phyloP scores from a whole-genome alignment of 2,888 invertebrate genomes.

The Ormyrus pomaceus region DNA sequence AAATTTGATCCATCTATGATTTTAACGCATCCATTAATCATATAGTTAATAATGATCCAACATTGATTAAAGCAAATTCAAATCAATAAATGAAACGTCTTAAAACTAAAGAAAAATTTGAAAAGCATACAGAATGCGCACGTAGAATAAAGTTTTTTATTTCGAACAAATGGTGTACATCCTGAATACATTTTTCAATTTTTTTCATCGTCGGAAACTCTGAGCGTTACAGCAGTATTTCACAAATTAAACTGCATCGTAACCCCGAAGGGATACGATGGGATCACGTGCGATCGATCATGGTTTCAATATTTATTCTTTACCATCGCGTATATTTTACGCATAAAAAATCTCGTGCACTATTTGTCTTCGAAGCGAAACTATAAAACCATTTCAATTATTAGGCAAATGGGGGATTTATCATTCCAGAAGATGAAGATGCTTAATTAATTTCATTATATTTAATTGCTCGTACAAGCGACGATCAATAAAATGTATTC shows the following conservation, averaged over 20 bases:
- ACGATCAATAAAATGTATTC: background rate
- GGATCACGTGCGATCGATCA: constrained; percentile 18
- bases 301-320: background rate
- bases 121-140: too few species aligned
- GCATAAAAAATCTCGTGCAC: background rate
- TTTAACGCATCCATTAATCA: too few species aligned
- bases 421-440: background rate
- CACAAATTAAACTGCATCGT: constrained; percentile 13
- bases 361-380: background rate
- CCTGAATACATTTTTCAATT: constrained; percentile 9
- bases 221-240: background rate
- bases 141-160: too few species aligned
- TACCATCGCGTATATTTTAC: background rate
- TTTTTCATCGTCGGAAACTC: background rate
- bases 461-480: background rate
- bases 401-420: background rate
- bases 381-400: background rate
- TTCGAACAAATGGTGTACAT: too few species aligned
- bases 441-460: background rate
- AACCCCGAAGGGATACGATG: constrained; percentile 12
- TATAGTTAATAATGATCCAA: too few species aligned
- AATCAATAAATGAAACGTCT: too few species aligned
- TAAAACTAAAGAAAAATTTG: too few species aligned
- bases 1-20: too few species aligned
- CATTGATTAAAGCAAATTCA: too few species aligned